A percentile compares a stretch with the other conserved stretches of the same genome.
These are phyloP conservation scores for Danio jaintianensis DNA, from an alignment of 2,797 vertebrate species.

Conservation along the genomic window DNA sequence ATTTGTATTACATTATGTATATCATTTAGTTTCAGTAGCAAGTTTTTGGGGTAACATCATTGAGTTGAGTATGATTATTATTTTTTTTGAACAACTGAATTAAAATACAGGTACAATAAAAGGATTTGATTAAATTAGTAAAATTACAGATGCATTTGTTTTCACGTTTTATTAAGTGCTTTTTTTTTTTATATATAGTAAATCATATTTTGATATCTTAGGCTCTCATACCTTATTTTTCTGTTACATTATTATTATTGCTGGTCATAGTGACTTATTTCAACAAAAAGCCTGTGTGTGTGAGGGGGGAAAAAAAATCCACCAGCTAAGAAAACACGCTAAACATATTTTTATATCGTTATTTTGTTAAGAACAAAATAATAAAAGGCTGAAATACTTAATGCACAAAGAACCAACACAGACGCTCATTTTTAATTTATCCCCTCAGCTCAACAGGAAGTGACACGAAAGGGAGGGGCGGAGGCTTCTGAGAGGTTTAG, in stretches of 20 bases:
- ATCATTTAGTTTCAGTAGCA: no score
- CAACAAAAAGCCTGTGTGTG: neutral
- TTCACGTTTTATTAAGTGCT: neutral
- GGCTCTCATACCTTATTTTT: neutral
- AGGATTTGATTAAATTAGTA: neutral
- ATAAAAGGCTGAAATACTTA: slow-evolving; percentile 33
- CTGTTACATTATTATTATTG: neutral
- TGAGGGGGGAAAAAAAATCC: neutral
- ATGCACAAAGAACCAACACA: slow-evolving; percentile 45
- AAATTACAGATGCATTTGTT: neutral
- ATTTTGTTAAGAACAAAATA: slow-evolving; percentile 22
- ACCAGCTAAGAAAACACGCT: neutral
- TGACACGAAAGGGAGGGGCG: slow-evolving; percentile 55
- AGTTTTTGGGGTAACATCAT: no score
- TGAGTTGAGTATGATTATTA: no score
- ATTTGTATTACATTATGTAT: no score
- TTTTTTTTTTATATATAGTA: neutral
- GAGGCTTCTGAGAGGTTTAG: slow-evolving; percentile 57
- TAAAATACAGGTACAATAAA: neutral
- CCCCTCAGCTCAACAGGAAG: slow-evolving; percentile 58
- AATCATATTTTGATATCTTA: neutral
- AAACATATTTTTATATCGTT: neutral
- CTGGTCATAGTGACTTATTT: neutral
- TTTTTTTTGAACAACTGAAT: no score
- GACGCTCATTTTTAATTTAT: slow-evolving; percentile 63